A percentile compares a stretch with the other conserved stretches of the same genome.
Conservation (phyloP, 2,113 vertebrate genomes). For the Cisticola juncidis region DNA sequence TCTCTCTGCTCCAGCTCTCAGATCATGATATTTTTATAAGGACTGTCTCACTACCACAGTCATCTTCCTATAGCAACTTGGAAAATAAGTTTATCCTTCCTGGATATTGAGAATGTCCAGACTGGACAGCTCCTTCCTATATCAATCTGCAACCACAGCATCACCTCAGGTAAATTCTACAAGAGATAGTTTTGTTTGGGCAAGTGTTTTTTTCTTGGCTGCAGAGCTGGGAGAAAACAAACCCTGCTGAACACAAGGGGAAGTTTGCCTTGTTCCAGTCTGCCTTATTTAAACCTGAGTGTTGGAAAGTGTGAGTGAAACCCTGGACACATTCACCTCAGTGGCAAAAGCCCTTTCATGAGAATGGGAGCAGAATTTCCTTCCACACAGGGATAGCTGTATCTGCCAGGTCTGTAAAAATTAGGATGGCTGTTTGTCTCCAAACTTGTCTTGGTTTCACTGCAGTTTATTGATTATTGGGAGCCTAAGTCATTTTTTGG, state of each 20-base stretch:
- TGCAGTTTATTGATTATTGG: not conserved
- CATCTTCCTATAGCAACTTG: not conserved
- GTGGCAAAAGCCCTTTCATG: not conserved
- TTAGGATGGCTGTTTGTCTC: accelerated
- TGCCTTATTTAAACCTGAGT: not conserved
- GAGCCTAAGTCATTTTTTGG: not conserved
- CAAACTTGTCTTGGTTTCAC: not conserved
- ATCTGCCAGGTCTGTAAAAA: not conserved
- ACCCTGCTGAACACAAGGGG: not conserved
- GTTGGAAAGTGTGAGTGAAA: not conserved
- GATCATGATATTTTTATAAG: not conserved
- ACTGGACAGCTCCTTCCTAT: not conserved
- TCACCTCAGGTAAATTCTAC: not conserved
- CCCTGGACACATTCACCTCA: not conserved
- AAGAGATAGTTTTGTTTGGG: not conserved
- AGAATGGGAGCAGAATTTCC: not conserved
- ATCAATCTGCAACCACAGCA: not conserved
- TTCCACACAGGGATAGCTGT: not conserved
- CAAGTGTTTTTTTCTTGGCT: not conserved
- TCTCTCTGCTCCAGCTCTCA: not conserved
- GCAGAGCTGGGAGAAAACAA: not conserved
- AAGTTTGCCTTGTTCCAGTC: not conserved
- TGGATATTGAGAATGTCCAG: not conserved
- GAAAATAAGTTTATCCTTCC: not conserved
- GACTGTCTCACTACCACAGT: not conserved